Base-by-base conservation (phyloP, 92 coral and sea anemone genomes). In the Isaurus tuberculatus region DNA sequence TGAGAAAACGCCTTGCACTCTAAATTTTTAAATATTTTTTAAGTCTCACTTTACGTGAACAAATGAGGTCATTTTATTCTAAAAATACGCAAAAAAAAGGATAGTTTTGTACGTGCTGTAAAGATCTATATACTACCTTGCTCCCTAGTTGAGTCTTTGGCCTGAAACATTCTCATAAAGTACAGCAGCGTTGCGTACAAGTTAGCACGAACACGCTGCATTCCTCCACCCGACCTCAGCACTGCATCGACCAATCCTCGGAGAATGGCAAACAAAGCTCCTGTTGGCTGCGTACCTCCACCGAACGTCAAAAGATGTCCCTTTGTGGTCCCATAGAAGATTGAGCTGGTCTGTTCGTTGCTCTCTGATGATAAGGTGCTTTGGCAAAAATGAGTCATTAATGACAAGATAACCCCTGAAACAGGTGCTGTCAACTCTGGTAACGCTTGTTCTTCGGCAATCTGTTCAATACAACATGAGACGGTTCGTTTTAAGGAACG, bases 121-220 rank as follows among this genome's bases (percentile, higher is more conserved):
- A 57, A n/a, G 22, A 9, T 57, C 27, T 57, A 29, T 1, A 63
- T 1, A 63, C 66, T 75, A 86, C 96, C 94, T 64, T 57, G 73
- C 61, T 83, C 94, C 74, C 85, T 74, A 4, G 82, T 29, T 40
- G 84, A 90, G 44, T 90, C 88, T 27, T 95, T 79, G 70, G 88
- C 92, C 85, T 95, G 94, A 25, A 93, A 94, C 82, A 92, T 92
- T 61, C 93, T 97, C 94, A 94, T 88, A 77, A 91, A 97, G 92
- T 92, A 90, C 91, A 97, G 75, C 89, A 97, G 86, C 23, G 98
- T 95, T 37, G 97, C 94, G 63, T 97, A 97, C 89, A 97, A 83
- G 85, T 97, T 97, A 58, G 98, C 94, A 73, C 99, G 90, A 23
- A 97, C 99, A 61, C 99, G 84, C 68, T 94, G 99, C 73, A 87